Conservation (phyloP, 2,113 vertebrate genomes). For the Leucopsar rothschildi region DNA sequence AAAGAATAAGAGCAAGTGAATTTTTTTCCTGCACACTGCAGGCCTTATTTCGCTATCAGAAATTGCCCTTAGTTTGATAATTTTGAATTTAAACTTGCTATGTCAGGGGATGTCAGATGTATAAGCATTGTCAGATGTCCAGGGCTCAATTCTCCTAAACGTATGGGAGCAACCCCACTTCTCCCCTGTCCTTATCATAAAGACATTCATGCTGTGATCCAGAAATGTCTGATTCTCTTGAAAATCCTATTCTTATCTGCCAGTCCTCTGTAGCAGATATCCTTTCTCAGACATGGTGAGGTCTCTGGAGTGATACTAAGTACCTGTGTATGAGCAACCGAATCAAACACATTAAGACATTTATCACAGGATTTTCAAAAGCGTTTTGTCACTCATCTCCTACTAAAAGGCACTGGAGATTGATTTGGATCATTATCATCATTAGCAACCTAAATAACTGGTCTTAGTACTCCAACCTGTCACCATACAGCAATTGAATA, state of each 20-base stretch:
- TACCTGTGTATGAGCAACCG: background rate
- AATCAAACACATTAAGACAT: background rate
- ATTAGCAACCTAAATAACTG: background rate
- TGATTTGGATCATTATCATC: background rate
- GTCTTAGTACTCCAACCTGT: background rate
- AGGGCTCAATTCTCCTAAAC: background rate
- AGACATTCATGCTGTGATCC: background rate
- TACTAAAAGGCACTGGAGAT: background rate
- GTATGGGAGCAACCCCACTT: fast-evolving
- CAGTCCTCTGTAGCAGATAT: background rate
- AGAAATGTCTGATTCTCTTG: background rate
- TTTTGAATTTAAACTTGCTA: background rate
- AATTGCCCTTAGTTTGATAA: background rate
- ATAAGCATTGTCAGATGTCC: background rate
- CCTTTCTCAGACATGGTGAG: background rate
- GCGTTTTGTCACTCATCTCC: background rate
- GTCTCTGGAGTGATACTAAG: background rate
- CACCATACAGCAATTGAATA: background rate
- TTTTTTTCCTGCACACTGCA: background rate
- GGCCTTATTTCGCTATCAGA: background rate
- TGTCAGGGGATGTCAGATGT: background rate
- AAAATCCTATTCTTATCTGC: background rate
- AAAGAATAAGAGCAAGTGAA: background rate
- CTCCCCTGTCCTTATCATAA: background rate
- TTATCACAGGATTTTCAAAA: background rate